Base-by-base conservation (phyloP, 2,113 vertebrate species). In the Platysternon megacephalum region DNA sequence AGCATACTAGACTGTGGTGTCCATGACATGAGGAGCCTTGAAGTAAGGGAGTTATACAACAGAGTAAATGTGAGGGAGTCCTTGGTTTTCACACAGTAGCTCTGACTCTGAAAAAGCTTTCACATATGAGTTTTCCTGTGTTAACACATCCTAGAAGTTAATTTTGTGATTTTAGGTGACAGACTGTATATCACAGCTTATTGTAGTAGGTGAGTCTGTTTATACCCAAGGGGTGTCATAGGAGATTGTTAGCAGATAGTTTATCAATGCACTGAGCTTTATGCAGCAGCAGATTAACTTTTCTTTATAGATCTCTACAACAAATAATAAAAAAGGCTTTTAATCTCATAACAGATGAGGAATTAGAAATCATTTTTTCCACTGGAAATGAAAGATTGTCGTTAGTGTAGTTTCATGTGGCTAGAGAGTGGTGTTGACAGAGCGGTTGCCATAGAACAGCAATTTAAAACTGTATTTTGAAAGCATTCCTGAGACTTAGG, bases 161-260 rank as follows among this genome's bases (percentile, higher is more conserved):
- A 48, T 1, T 11, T 39, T 28, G 84, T 3, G 58, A 48, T 74
- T n/a, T 68, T n/a, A 49, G 0, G 4, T 46, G 42, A 39, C 2
- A 1, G 19, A n/a, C 61, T 4, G 1, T 78, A 16, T 56, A 21
- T 39, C 79, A 53, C 35, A 35, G 76, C 12, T 79, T 3, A 0
- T 10, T 3, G 1, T 0, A 0, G 56, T 11, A 3, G 42, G 44
- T 78, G 32, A 61, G 42, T 12, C 51, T 39, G 35, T 74, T 52
- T 28, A 1, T 3, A 0, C 46, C 0, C 11, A 28, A 0, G 0
- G 32, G 5, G 46, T 84, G 46, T 6, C 11, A 1, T 0, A 0
- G 49, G 39, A 44, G 3, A 55, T 22, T 49, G 22, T 24, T 82
- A 44, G 12, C 13, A 44, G 49, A 51, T 46, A 13, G 22, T 16